Evolutionary conservation across 2,888 invertebrate species (phyloP).

Genomic region (Trisateles emortualis): DNA sequence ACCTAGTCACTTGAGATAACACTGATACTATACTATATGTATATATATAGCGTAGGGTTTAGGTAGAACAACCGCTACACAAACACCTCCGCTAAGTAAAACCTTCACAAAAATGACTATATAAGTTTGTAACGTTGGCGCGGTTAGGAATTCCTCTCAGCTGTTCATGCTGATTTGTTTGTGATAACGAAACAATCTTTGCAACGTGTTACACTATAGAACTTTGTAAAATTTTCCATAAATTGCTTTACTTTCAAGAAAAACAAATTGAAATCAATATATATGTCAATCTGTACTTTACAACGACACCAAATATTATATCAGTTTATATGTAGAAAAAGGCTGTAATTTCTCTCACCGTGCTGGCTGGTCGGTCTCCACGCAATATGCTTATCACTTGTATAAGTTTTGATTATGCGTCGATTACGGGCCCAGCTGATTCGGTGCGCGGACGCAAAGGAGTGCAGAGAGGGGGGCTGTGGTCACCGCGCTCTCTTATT

Average conservation of each 20-base stretch:
- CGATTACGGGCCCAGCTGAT: slow-evolving; percentile 63
- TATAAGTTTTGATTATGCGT: slow-evolving; percentile 64
- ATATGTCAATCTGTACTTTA: neutral
- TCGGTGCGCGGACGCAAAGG: slow-evolving; percentile 32
- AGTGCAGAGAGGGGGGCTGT: slow-evolving; percentile 28
- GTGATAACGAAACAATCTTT: slow-evolving; percentile 10
- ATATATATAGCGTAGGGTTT: neutral
- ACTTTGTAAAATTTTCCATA: neutral
- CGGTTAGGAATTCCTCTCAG: slow-evolving; percentile 7
- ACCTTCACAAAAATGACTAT: neutral
- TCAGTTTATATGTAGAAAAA: neutral
- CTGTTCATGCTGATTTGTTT: slow-evolving; percentile 7
- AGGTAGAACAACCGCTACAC: neutral
- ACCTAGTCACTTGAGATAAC: neutral
- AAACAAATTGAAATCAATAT: neutral
- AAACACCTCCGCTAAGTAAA: neutral
- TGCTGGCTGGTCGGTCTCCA: slow-evolving; percentile 38
- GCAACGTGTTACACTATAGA: slow-evolving; percentile 9
- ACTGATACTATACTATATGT: neutral
- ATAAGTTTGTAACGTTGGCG: slow-evolving; percentile 1
- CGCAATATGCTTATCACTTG: slow-evolving; percentile 61
- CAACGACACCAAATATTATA: neutral
- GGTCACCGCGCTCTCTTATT: slow-evolving; percentile 47
- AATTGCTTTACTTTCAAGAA: neutral
- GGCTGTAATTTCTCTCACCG: slow-evolving; percentile 45